Evolutionary conservation across 2,797 vertebrate species (phyloP), one percentile per base, ranked within the genome.

Genomic region (Typhlichthys subterraneus): DNA sequence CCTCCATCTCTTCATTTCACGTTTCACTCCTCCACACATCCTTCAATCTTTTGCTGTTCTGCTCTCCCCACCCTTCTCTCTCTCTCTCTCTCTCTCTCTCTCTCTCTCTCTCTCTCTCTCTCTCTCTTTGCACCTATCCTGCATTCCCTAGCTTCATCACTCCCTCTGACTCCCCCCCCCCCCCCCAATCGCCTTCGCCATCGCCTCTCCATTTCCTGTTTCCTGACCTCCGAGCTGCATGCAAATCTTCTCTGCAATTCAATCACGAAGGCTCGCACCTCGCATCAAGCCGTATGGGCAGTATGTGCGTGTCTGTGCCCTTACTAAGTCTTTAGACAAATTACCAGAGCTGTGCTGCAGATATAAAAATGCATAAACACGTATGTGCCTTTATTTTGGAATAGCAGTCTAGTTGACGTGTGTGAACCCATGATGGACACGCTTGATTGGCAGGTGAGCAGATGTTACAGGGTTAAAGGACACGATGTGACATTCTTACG

Each of bases 221-320:
- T 66, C 64, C 64, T 57, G 76, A 81, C 76, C 77, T 73, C 49
- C 70, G 69, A 65, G 75, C 77, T 72, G 65, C 45, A 65, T 54
- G 48, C 78, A 75, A 74, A 77, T 83, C 81, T 77, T 63, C 76
- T 75, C 73, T 73, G 73, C 75, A 79, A 82, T 87, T 85, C 77
- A 79, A 82, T 87, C 72, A 82, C 74, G 77, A 72, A 75, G 58
- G 73, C 58, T 61, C 45, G 53, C 50, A 54, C 62, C 51, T 59
- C 64, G 52, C 63, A 29, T 29, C 23, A 4, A 29, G 67, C 62
- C 58, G 11, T 47, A 11, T 61, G 66, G 0, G 0, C 45, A 46
- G 47, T 38, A 7, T 38, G 33, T 6, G 33, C 7, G 33, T 6
- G 33, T 38, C 1, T 38, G 33, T 38, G 33, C 3, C 33, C 33